phyloP scores from a whole-genome alignment of 2,113 vertebrate species.

The Mus spicilegus region DNA sequence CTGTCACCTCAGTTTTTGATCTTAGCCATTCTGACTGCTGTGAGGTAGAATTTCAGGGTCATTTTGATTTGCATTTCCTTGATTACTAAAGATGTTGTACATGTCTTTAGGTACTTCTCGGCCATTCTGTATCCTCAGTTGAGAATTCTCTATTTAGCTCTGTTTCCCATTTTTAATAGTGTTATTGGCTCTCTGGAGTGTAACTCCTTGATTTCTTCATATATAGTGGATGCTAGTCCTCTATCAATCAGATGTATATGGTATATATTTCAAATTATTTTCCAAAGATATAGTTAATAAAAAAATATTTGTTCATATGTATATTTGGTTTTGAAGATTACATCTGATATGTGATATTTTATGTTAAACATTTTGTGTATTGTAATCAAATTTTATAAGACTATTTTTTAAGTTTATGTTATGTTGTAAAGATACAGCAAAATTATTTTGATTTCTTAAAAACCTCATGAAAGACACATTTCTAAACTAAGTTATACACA shows the following conservation, averaged over 20 bases:
- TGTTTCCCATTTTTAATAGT: too few species aligned
- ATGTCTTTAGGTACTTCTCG: too few species aligned
- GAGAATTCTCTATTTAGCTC: too few species aligned
- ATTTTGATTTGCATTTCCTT: too few species aligned
- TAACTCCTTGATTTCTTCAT: too few species aligned
- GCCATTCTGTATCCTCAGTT: too few species aligned
- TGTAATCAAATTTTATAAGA: background rate
- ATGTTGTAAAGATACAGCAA: background rate
- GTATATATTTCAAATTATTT: background rate
- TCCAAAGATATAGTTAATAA: background rate
- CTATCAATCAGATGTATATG: background rate
- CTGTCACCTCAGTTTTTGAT: too few species aligned
- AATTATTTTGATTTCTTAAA: background rate
- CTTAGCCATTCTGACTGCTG: too few species aligned
- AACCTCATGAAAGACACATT: background rate
- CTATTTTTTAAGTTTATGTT: slow-evolving; percentile 25
- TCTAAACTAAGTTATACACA: background rate
- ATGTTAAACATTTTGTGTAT: background rate
- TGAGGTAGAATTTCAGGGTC: too few species aligned
- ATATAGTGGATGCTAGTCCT: too few species aligned
- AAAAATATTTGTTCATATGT: background rate
- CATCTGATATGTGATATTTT: background rate
- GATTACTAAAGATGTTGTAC: too few species aligned
- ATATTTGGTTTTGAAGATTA: background rate
- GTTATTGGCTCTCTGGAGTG: too few species aligned